phyloP scores from a whole-genome alignment of 2,888 invertebrate genomes.

The Bembecia ichneumoniformis region DNA sequence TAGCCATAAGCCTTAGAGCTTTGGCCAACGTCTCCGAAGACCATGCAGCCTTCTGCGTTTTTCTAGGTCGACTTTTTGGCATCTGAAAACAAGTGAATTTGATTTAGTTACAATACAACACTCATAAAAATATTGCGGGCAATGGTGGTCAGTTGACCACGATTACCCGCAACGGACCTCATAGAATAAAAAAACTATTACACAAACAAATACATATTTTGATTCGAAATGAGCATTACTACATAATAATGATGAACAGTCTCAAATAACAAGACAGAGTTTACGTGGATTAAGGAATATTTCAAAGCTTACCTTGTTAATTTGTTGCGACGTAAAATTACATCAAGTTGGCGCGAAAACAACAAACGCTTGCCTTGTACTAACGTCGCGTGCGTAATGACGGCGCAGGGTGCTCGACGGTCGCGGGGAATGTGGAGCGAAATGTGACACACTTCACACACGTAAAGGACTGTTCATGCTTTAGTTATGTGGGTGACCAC shows the following conservation, averaged over 20 bases:
- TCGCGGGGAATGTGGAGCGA: too few relatives aligned
- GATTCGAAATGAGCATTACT: not conserved
- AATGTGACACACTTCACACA: too few relatives aligned
- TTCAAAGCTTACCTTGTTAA: constrained; percentile 1
- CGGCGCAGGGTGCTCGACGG: too few relatives aligned
- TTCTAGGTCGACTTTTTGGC: not conserved
- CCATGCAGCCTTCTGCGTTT: constrained; percentile 1
- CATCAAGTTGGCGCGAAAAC: not conserved
- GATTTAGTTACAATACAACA: not conserved
- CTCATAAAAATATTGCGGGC: not conserved
- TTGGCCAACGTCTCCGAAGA: constrained; percentile 1
- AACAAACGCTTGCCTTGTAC: too few relatives aligned
- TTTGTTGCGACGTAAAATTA: not conserved
- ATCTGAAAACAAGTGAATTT: not conserved
- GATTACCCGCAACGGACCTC: not conserved
- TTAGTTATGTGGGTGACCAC: too few relatives aligned
- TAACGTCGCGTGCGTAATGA: too few relatives aligned
- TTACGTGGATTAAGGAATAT: not conserved
- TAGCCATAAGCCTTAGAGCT: not conserved
- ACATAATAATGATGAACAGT: not conserved
- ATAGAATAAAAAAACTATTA: not conserved
- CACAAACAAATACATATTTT: not conserved
- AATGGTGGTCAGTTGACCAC: constrained; percentile 1
- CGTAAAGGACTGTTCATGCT: too few relatives aligned
- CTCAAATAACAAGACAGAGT: not conserved